Conservation (phyloP, 2,888 invertebrate species). For the Trisateles emortualis region DNA sequence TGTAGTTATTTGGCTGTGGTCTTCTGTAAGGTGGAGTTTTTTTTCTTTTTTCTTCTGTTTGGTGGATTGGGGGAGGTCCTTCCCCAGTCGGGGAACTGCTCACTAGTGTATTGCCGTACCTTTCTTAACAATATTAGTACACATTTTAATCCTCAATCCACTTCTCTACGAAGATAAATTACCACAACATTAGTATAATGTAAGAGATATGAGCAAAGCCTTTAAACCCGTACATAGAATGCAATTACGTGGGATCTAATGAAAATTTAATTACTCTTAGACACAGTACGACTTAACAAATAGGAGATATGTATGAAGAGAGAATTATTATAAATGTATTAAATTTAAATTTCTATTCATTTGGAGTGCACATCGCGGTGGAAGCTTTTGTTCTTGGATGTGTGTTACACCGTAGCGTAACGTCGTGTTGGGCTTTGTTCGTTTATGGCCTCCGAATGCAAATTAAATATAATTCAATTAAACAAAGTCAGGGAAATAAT, state of each 20-base stretch:
- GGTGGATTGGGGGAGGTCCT: no score
- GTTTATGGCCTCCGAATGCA: no score
- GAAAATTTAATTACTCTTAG: slow-evolving; percentile 9
- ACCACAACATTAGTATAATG: background rate
- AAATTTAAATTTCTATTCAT: slow-evolving; percentile 38
- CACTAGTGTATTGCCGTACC: no score
- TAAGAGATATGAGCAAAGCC: slow-evolving; percentile 1
- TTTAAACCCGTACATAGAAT: background rate
- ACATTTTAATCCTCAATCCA: background rate
- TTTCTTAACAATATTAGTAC: no score
- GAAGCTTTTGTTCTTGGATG: slow-evolving; percentile 15
- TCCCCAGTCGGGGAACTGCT: no score
- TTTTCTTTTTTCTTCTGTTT: no score
- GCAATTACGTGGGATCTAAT: slow-evolving; percentile 14
- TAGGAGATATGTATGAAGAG: slow-evolving; percentile 1
- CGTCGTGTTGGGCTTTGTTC: no score
- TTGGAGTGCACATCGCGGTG: slow-evolving; percentile 24
- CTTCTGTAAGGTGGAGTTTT: no score
- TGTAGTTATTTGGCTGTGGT: no score
- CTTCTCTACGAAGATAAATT: background rate
- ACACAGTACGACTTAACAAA: background rate
- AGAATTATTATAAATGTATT: slow-evolving; percentile 42
- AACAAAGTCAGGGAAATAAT: no score
- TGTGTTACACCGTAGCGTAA: slow-evolving; percentile 16
- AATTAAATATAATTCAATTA: no score